Percentiles rank a stretch among this genome's conserved stretches.
Conservation (phyloP, 2,113 vertebrate species). For the Sebastes schlegelii region DNA sequence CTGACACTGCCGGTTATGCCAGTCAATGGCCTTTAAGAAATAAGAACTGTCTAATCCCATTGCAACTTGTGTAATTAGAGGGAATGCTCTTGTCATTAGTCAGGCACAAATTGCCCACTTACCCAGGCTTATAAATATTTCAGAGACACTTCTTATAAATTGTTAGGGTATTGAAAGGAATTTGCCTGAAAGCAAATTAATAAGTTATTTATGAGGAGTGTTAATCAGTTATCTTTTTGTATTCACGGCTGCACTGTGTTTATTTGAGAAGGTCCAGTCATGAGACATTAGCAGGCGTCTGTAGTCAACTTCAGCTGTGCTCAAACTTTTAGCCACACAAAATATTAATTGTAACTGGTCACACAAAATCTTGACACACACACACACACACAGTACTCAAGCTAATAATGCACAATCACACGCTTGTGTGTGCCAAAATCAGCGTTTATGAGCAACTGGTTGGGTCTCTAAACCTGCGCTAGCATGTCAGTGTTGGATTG, state of each 20-base stretch:
- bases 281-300: neutral
- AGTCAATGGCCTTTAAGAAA: conserved; percentile 52
- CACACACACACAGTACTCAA: neutral
- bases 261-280: neutral
- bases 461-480: neutral
- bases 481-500: neutral
- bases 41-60: conserved; percentile 70
- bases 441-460: neutral
- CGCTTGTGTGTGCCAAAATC: no score
- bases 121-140: conserved; percentile 68
- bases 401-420: neutral
- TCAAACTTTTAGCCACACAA: conserved; percentile 25
- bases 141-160: conserved; percentile 55
- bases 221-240: conserved; percentile 56
- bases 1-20: conserved; percentile 45
- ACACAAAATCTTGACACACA: conserved; percentile 2
- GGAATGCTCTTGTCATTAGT: conserved; percentile 62
- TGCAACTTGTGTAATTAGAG: conserved; percentile 77
- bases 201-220: conserved; percentile 73
- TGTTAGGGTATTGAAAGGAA: conserved; percentile 58
- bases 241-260: conserved; percentile 8
- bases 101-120: conserved; percentile 68
- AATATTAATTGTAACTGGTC: neutral
- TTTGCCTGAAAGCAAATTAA: conserved; percentile 72
- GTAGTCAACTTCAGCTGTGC: neutral